These are phyloP conservation scores for Mythimna vitellina DNA, from an alignment of 2,888 invertebrate species.

Conservation along the genomic window DNA sequence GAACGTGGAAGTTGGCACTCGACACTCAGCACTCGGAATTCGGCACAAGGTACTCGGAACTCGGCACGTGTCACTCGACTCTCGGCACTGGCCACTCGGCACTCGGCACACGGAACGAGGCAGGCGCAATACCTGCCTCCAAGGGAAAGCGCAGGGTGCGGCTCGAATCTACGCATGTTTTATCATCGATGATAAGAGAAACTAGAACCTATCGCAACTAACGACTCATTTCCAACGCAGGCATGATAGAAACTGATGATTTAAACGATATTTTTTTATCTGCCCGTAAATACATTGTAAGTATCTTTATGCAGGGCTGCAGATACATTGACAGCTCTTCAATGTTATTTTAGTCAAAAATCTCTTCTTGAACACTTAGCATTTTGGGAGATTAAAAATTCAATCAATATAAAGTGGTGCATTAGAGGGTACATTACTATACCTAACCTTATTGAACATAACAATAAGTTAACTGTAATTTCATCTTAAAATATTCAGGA, in stretches of 20 bases:
- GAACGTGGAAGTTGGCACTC: no score
- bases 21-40: no score
- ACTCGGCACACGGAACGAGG: no score
- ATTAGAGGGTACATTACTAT: not conserved
- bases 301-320: not conserved
- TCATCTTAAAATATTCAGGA: no score
- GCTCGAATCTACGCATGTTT: constrained; percentile 85
- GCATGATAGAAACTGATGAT: constrained; percentile 64
- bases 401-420: constrained; percentile 1
- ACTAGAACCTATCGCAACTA: constrained; percentile 79
- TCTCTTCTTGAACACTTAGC: constrained; percentile 6
- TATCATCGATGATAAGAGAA: constrained; percentile 89
- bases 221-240: constrained; percentile 77
- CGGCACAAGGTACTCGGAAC: no score
- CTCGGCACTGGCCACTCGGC: no score
- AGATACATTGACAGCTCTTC: constrained; percentile 13
- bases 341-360: constrained; percentile 18
- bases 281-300: constrained; percentile 41
- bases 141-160: constrained; percentile 88
- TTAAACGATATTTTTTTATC: constrained; percentile 56
- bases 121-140: constrained; percentile 72
- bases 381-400: constrained; percentile 1
- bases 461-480: not conserved
- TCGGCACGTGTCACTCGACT: no score
- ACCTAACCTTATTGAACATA: not conserved